phyloP scores from a whole-genome alignment of 2,113 vertebrate genomes.

The Sinocyclocheilus anophthalmus region DNA sequence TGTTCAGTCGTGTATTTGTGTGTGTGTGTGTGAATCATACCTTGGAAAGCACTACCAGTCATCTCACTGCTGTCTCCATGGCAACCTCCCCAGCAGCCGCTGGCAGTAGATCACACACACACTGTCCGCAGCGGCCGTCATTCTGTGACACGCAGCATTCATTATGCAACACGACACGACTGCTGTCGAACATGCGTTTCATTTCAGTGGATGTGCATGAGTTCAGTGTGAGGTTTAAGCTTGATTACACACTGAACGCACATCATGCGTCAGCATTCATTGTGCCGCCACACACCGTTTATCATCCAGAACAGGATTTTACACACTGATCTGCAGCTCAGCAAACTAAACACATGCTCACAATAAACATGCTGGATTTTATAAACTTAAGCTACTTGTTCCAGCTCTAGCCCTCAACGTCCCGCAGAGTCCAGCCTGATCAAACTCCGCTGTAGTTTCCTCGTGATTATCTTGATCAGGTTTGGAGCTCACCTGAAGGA shows the following conservation, averaged over 20 bases:
- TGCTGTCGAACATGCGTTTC: neutral
- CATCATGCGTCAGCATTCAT: neutral
- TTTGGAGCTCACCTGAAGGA: too few relatives aligned
- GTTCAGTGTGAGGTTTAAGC: too few relatives aligned
- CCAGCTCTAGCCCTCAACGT: too few relatives aligned
- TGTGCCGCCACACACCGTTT: neutral
- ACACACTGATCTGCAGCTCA: neutral
- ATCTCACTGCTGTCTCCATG: slow-evolving; percentile 89
- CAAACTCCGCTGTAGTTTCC: too few relatives aligned
- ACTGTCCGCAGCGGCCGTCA: slow-evolving; percentile 84
- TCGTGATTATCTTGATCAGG: too few relatives aligned
- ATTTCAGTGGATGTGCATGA: too few relatives aligned
- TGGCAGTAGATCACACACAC: slow-evolving; percentile 89
- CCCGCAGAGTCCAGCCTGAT: too few relatives aligned
- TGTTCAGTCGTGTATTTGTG: slow-evolving; percentile 68
- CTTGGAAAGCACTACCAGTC: slow-evolving; percentile 84
- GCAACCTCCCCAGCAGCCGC: slow-evolving; percentile 88
- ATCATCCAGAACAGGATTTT: too few relatives aligned
- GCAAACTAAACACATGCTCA: neutral
- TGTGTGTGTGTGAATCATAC: slow-evolving; percentile 69
- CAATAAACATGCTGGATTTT: too few relatives aligned
- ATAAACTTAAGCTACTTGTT: too few relatives aligned
- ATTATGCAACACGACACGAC: neutral
- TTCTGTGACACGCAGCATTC: slow-evolving; percentile 58
- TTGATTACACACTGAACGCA: too few relatives aligned